Evolutionary conservation across 2,888 invertebrate genomes (phyloP).

Genomic region (Pasiphila rectangulata): DNA sequence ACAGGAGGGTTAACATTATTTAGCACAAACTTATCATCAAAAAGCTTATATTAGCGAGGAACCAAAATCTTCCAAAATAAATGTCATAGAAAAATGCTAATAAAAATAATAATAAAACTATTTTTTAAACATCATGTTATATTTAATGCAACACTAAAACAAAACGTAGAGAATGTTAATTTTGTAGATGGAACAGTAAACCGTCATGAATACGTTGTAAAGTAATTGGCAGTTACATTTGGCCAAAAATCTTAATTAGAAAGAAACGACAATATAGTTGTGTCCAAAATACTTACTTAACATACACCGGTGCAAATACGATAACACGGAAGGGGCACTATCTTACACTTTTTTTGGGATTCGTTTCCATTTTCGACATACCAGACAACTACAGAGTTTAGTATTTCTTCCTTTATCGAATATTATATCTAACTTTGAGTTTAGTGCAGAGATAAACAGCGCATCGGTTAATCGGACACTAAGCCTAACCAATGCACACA

Average conservation of each 20-base stretch:
- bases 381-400: not conserved
- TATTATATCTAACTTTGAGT: not conserved
- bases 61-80: slow-evolving; percentile 79
- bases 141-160: slow-evolving; percentile 72
- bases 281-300: slow-evolving; percentile 10
- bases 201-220: slow-evolving; percentile 46
- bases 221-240: slow-evolving; percentile 70
- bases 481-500: no score
- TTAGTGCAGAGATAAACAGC: not conserved
- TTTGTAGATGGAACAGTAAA: slow-evolving; percentile 55
- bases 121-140: slow-evolving; percentile 68
- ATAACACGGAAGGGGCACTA: slow-evolving; percentile 1
- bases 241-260: slow-evolving; percentile 52
- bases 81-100: slow-evolving; percentile 61
- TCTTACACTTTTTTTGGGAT: not conserved
- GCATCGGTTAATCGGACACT: not conserved
- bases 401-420: not conserved
- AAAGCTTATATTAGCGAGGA: slow-evolving; percentile 39
- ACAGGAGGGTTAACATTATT: slow-evolving; percentile 33
- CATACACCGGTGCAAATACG: not conserved
- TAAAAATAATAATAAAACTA: slow-evolving; percentile 52
- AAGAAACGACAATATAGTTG: slow-evolving; percentile 11
- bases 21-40: slow-evolving; percentile 41
- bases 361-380: slow-evolving; percentile 7
- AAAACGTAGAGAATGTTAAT: slow-evolving; percentile 60